A percentile compares a stretch with the other conserved stretches of the same genome.
These are phyloP conservation scores for Hypsopygia costalis DNA, from an alignment of 2,888 invertebrate species.

Conservation along the genomic window DNA sequence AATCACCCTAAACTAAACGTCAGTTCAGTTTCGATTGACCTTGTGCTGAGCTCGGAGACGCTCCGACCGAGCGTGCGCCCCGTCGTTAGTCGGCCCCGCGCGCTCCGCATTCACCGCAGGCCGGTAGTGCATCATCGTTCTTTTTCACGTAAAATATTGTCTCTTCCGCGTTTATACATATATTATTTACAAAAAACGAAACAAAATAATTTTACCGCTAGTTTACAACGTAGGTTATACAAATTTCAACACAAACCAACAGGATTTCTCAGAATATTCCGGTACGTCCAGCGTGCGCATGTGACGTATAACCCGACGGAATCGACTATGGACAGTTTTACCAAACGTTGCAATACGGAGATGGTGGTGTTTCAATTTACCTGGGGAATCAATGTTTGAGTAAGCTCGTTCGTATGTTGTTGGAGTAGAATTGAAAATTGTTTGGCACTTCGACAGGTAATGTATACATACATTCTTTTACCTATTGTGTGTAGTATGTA, in stretches of 20 bases:
- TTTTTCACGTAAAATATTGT: too few species aligned
- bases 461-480: not conserved
- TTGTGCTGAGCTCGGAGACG: constrained; percentile 25
- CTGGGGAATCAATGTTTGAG: not conserved
- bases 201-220: too few species aligned
- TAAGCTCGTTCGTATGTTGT: not conserved
- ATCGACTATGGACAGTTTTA: not conserved
- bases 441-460: not conserved
- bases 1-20: constrained; percentile 30
- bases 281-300: not conserved
- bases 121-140: not conserved
- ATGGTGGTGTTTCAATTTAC: not conserved
- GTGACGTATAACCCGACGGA: constrained; percentile 1
- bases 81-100: constrained; percentile 4
- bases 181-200: too few species aligned
- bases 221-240: too few species aligned
- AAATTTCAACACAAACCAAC: too few species aligned
- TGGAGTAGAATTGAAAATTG: not conserved
- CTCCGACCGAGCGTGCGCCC: constrained; percentile 8
- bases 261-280: not conserved
- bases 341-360: too few species aligned
- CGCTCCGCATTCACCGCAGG: not conserved
- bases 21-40: constrained; percentile 33
- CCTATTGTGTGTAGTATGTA: not conserved
- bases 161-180: too few species aligned